Conservation (phyloP, 2,113 vertebrate genomes). For the Dromaius novaehollandiae region DNA sequence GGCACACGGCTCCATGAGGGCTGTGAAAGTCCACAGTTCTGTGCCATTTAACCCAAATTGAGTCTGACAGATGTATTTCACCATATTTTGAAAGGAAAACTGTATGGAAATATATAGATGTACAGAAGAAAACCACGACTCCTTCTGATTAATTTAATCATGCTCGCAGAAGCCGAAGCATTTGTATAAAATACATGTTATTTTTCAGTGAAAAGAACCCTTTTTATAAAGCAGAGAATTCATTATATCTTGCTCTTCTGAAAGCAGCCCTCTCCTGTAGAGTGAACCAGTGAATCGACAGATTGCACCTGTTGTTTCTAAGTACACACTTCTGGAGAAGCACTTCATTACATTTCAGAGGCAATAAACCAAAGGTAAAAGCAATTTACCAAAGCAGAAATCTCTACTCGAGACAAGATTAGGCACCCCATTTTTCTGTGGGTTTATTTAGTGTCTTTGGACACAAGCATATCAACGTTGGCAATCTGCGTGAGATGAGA, state of each 20-base stretch:
- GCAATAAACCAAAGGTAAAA: background rate
- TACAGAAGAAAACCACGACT: background rate
- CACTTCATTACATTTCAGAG: background rate
- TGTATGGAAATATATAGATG: background rate
- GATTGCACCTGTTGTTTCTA: background rate
- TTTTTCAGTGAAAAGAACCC: background rate
- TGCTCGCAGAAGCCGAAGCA: background rate
- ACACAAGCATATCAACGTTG: background rate
- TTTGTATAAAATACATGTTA: background rate
- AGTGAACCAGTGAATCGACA: background rate
- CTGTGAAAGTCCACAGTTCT: background rate
- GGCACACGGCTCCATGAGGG: background rate
- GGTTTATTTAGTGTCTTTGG: background rate
- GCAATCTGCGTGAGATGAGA: background rate
- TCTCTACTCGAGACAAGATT: background rate
- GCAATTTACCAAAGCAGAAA: background rate
- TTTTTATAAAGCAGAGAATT: background rate
- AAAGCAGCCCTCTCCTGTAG: background rate
- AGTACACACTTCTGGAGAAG: background rate
- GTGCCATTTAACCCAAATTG: background rate
- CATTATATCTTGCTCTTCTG: background rate
- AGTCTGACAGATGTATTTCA: background rate
- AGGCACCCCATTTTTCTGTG: background rate
- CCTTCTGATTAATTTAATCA: background rate
- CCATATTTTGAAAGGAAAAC: background rate